Conservation (phyloP, 2,888 invertebrate genomes). For the Scaptomyza polygonia region DNA sequence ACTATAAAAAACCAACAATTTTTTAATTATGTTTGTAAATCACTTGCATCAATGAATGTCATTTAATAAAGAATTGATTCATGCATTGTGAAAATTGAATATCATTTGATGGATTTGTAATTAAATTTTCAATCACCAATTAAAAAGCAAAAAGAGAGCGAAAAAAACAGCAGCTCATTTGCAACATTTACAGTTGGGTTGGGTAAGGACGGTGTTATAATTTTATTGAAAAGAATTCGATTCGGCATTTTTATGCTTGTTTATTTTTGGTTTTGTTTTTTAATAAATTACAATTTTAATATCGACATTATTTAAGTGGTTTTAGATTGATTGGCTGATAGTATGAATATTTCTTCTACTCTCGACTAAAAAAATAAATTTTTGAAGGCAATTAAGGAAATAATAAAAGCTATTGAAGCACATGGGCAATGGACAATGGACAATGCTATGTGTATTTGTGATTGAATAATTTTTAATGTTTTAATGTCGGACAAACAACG, state of each 20-base stretch:
- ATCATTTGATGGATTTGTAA: background rate
- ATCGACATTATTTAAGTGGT: too few relatives aligned
- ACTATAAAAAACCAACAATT: too few relatives aligned
- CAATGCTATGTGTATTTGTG: background rate
- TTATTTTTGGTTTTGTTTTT: too few relatives aligned
- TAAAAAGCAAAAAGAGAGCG: too few relatives aligned
- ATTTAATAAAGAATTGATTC: background rate
- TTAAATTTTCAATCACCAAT: background rate
- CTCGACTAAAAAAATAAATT: background rate
- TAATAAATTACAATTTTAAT: background rate
- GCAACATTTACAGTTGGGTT: too few relatives aligned
- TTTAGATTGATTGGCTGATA: too few relatives aligned
- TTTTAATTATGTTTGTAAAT: background rate
- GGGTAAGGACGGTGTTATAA: background rate
- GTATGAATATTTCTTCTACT: background rate
- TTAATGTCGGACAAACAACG: background rate
- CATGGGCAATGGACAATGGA: background rate
- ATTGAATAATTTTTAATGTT: constrained; percentile 3
- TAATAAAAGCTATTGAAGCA: background rate
- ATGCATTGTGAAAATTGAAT: background rate
- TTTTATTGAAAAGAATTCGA: background rate
- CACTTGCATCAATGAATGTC: background rate
- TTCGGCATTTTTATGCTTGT: too few relatives aligned
- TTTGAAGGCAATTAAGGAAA: constrained; percentile 2
- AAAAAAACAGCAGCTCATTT: background rate